Percentiles rank a stretch among this genome's conserved stretches.
These are phyloP conservation scores for Sebastes taczanowskii DNA, from an alignment of 2,797 vertebrate genomes.

Conservation along the genomic window DNA sequence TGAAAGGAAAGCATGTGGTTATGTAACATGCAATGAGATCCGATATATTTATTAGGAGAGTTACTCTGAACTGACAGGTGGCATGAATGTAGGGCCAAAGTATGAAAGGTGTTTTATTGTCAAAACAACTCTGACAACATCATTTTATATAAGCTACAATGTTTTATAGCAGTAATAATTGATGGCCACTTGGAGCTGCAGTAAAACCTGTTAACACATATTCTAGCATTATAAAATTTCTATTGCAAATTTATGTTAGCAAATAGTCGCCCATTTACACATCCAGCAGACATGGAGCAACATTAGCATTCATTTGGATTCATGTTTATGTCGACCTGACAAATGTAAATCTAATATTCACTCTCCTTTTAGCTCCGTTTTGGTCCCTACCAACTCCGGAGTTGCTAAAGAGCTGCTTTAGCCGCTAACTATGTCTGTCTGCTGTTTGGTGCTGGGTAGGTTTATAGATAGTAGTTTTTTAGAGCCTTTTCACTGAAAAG, in stretches of 20 bases:
- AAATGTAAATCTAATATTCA: background rate
- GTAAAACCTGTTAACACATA: background rate
- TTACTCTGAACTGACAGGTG: background rate
- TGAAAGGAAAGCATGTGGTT: background rate
- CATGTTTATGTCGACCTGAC: background rate
- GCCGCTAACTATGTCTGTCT: background rate
- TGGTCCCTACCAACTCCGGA: background rate
- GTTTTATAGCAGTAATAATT: background rate
- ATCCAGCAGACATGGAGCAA: background rate
- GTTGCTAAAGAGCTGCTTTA: background rate
- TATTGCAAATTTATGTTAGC: background rate
- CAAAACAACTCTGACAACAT: background rate
- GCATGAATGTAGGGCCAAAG: background rate
- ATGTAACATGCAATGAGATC: background rate
- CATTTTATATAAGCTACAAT: background rate
- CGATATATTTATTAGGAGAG: background rate
- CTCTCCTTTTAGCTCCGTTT: background rate
- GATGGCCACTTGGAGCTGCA: background rate
- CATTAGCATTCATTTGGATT: background rate
- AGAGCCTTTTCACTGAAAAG: background rate
- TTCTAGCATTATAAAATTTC: background rate
- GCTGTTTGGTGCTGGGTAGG: background rate
- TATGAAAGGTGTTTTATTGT: background rate
- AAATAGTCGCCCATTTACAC: background rate
- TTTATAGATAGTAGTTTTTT: background rate